These are phyloP conservation scores for Macropus fuliginosus DNA, from an alignment of 2,797 vertebrate species.

Conservation along the genomic window DNA sequence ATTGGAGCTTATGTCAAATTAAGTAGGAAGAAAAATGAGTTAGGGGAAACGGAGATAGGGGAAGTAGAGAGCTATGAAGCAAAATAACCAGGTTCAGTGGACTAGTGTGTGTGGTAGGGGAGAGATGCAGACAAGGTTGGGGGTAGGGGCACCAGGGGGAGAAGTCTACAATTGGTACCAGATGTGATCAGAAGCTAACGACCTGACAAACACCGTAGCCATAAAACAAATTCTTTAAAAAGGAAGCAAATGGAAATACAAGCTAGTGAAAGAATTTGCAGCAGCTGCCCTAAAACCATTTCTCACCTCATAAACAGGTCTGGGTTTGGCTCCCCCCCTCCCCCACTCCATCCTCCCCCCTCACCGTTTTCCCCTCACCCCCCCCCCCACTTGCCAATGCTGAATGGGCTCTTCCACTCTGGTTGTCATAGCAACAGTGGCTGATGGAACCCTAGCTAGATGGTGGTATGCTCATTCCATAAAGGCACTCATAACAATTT, in stretches of 20 bases:
- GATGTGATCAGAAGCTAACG: conserved; percentile 86
- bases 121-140: not conserved
- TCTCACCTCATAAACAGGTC: conserved; percentile 89
- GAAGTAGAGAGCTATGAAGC: not conserved
- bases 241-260: conserved; percentile 88
- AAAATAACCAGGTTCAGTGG: conserved; percentile 1
- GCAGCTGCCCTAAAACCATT: conserved; percentile 85
- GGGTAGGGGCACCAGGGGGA: conserved; percentile 50
- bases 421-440: conserved; percentile 65
- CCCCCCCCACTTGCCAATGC: not conserved
- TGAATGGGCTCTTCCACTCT: conserved; percentile 34
- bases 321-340: conserved; percentile 67
- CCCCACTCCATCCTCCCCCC: conserved; percentile 24
- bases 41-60: not conserved
- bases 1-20: rapidly evolving
- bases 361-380: not conserved
- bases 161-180: conserved; percentile 84
- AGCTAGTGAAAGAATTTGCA: conserved; percentile 88
- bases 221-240: conserved; percentile 87
- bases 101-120: conserved; percentile 50
- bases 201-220: conserved; percentile 84
- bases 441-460: not conserved
- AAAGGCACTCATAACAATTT: rapidly evolving
- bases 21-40: not conserved
- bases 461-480: conserved; percentile 46